These are phyloP conservation scores for Fulmarus glacialis DNA, from an alignment of 2,113 vertebrate species.

Conservation along the genomic window DNA sequence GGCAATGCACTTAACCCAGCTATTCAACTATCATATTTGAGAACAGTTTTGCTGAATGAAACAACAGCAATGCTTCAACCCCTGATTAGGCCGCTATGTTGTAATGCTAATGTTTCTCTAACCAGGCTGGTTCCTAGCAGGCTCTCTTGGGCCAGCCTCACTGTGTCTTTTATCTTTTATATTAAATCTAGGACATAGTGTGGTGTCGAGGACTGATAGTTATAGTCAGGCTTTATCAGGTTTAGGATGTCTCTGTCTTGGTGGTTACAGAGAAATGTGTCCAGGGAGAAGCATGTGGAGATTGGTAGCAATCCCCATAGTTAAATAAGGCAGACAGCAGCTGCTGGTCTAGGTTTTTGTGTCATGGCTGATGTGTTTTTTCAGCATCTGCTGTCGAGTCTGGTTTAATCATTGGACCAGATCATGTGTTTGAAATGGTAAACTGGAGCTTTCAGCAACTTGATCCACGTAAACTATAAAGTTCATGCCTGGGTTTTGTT, in stretches of 20 bases:
- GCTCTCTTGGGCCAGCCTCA: neutral
- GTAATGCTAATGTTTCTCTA: neutral
- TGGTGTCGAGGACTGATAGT: neutral
- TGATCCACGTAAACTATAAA: neutral
- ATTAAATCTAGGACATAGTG: neutral
- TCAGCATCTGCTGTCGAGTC: neutral
- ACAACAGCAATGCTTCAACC: neutral
- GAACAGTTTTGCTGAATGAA: conserved; percentile 26
- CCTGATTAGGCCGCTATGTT: neutral
- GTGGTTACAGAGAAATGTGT: neutral
- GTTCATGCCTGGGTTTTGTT: conserved; percentile 16
- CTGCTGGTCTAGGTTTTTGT: neutral
- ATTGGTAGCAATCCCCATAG: neutral
- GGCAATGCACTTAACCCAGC: neutral
- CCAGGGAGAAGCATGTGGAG: neutral
- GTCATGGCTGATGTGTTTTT: neutral
- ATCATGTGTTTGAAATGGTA: conserved; percentile 23
- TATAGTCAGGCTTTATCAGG: neutral
- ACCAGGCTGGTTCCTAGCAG: conserved; percentile 4
- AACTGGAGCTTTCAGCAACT: conserved; percentile 16
- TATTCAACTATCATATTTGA: neutral
- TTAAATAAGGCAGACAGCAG: conserved; percentile 12
- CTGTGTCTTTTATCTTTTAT: neutral
- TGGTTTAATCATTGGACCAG: neutral
- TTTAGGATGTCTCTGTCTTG: neutral